Percentiles rank a stretch among this genome's conserved stretches.
phyloP scores from a whole-genome alignment of 2,888 invertebrate genomes.

The Plagodis pulveraria region DNA sequence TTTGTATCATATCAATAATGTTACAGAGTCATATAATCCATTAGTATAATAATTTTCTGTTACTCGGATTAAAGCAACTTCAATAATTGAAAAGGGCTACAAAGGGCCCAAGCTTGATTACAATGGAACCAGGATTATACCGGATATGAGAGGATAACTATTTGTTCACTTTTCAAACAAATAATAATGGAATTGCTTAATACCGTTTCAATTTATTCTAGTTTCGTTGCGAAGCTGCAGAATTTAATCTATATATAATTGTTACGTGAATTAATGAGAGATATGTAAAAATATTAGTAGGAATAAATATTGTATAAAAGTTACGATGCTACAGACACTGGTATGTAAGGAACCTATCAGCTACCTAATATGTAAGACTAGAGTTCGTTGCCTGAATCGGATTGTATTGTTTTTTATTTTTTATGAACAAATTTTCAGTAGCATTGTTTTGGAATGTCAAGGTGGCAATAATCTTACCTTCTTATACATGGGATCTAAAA shows the following conservation, averaged over 20 bases:
- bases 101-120: slow-evolving; percentile 39
- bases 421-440: too few relatives aligned
- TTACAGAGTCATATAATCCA: slow-evolving; percentile 30
- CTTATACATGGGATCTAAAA: too few relatives aligned
- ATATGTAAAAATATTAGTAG: too few relatives aligned
- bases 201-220: slow-evolving; percentile 1
- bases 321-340: too few relatives aligned
- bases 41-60: slow-evolving; percentile 31
- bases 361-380: too few relatives aligned
- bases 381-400: too few relatives aligned
- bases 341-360: too few relatives aligned
- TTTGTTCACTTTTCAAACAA: slow-evolving; percentile 24
- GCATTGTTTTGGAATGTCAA: too few relatives aligned
- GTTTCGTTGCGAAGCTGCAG: slow-evolving; percentile 1
- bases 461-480: too few relatives aligned
- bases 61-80: slow-evolving; percentile 40
- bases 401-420: too few relatives aligned
- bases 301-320: too few relatives aligned
- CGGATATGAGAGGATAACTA: slow-evolving; percentile 32
- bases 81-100: slow-evolving; percentile 43
- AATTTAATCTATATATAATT: neutral
- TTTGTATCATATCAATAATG: neutral
- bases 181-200: slow-evolving; percentile 14
- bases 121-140: slow-evolving; percentile 38
- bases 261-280: neutral